Evolutionary conservation across 2,797 vertebrate species (phyloP).

Genomic region (Pelochelys cantorii): DNA sequence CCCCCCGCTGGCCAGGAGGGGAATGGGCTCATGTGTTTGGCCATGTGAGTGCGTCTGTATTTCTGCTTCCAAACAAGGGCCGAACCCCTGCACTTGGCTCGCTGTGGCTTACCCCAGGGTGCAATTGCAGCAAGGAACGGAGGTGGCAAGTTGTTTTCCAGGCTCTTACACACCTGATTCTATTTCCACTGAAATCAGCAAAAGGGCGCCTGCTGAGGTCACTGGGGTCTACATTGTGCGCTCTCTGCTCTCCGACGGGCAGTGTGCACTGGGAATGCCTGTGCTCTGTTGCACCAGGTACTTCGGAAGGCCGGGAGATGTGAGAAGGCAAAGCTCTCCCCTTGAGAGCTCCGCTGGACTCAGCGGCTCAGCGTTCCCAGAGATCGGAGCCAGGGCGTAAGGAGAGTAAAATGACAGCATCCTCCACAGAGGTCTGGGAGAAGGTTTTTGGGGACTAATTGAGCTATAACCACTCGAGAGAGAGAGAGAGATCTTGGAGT

Average conservation of each 20-base stretch:
- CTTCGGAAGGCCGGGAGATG: too few relatives aligned
- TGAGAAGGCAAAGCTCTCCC: too few relatives aligned
- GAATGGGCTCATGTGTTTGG: neutral
- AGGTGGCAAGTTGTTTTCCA: neutral
- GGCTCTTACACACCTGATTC: neutral
- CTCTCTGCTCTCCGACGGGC: too few relatives aligned
- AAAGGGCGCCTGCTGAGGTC: too few relatives aligned
- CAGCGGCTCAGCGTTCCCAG: neutral
- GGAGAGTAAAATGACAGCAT: neutral
- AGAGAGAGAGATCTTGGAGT: too few relatives aligned
- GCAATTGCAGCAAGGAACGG: neutral
- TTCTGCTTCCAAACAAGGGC: neutral
- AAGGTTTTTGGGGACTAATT: neutral
- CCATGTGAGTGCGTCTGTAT: neutral
- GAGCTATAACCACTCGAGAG: too few relatives aligned
- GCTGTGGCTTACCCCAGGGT: too few relatives aligned
- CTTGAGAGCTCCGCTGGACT: neutral
- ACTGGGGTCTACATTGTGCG: too few relatives aligned
- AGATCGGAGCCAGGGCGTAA: neutral
- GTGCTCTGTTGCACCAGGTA: too few relatives aligned
- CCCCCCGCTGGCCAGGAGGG: neutral
- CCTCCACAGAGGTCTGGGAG: neutral
- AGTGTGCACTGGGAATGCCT: too few relatives aligned
- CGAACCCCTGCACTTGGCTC: neutral
- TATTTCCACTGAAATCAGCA: neutral